phyloP scores from a whole-genome alignment of 2,797 vertebrate genomes.

The Capromys pilorides region DNA sequence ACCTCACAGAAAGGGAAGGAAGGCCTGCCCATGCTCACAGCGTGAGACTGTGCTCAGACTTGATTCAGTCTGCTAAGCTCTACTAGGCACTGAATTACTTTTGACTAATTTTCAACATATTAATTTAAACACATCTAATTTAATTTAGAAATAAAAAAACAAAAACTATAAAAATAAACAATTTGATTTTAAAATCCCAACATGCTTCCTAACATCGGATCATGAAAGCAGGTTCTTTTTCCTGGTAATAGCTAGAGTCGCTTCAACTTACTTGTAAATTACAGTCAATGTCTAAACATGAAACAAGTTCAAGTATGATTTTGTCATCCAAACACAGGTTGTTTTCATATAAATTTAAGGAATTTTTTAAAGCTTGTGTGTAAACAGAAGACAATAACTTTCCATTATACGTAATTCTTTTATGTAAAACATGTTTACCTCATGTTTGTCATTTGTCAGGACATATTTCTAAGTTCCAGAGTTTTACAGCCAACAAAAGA shows the following conservation, averaged over 20 bases:
- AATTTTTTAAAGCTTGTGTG: neutral
- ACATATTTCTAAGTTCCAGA: neutral
- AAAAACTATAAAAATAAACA: neutral
- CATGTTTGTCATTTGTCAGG: neutral
- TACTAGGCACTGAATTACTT: neutral
- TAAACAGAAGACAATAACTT: neutral
- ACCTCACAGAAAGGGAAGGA: neutral
- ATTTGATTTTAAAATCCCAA: neutral
- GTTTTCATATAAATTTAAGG: neutral
- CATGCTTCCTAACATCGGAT: neutral
- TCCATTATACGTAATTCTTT: neutral
- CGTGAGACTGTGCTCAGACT: neutral
- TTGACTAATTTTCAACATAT: neutral
- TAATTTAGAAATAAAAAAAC: constrained; percentile 22
- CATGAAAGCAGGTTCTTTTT: neutral
- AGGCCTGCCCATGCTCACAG: neutral
- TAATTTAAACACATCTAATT: neutral
- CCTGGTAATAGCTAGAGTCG: neutral
- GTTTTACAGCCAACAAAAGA: neutral
- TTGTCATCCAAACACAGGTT: neutral
- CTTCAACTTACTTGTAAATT: constrained; percentile 25
- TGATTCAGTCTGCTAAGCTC: neutral
- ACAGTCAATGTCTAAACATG: neutral
- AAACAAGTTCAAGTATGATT: constrained; percentile 1
- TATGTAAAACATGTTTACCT: neutral